Percentiles rank a stretch among this genome's conserved stretches.
phyloP scores from a whole-genome alignment of 1,140 invertebrate species.

The Drosophila sturtevanti region DNA sequence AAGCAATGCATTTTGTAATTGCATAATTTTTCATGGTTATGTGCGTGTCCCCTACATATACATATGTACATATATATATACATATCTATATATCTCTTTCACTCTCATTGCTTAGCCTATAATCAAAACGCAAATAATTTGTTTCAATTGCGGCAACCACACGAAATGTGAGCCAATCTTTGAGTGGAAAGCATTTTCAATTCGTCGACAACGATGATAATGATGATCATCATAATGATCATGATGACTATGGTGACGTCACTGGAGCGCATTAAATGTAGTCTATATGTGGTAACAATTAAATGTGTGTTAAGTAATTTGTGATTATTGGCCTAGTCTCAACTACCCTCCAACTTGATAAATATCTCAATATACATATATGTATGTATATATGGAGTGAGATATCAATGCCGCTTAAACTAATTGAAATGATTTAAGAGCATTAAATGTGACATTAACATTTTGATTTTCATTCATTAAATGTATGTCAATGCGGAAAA shows the following conservation, averaged over 20 bases:
- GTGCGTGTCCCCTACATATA: constrained; percentile 12
- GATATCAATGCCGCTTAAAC: not conserved
- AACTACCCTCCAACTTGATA: constrained; percentile 1
- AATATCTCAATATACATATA: not conserved
- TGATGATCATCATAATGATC: not conserved
- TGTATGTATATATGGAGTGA: not conserved
- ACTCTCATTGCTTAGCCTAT: constrained; percentile 24
- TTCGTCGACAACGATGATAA: constrained; percentile 9
- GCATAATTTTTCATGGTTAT: constrained; percentile 31
- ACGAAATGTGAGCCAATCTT: constrained; percentile 58
- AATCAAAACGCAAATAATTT: constrained; percentile 71
- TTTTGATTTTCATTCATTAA: constrained; percentile 41
- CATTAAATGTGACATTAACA: constrained; percentile 22
- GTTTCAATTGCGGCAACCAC: constrained; percentile 65
- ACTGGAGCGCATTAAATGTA: constrained; percentile 63
- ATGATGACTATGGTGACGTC: constrained; percentile 38
- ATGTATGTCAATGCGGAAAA: constrained; percentile 20
- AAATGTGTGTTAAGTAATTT: constrained; percentile 72
- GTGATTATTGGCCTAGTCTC: constrained; percentile 56
- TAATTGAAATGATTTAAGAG: constrained; percentile 40
- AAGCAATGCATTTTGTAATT: constrained; percentile 38
- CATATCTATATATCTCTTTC: constrained; percentile 10
- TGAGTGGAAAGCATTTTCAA: constrained; percentile 53
- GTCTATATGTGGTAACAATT: constrained; percentile 68
- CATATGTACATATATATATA: not conserved